Conservation (phyloP, 1,140 invertebrate species). For the Cydia pomonella region DNA sequence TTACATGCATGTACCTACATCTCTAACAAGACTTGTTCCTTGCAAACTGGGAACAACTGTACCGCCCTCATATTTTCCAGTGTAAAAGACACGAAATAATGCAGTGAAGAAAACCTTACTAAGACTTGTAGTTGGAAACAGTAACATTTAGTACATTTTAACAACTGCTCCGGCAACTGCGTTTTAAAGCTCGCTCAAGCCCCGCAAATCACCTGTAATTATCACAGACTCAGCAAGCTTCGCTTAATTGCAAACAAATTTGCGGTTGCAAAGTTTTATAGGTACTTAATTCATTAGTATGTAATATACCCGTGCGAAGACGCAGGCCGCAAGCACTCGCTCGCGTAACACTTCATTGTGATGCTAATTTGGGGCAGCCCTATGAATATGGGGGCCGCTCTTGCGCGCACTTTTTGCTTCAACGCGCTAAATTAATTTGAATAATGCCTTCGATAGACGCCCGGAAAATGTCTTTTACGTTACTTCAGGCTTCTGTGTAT, state of each 20-base stretch:
- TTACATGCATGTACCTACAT: neutral
- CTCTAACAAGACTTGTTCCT: neutral
- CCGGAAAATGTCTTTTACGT: slow-evolving; percentile 73
- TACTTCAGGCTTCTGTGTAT: slow-evolving; percentile 38
- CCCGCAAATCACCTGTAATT: slow-evolving; percentile 33
- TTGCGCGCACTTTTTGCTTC: slow-evolving; percentile 74
- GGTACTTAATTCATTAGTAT: slow-evolving; percentile 67
- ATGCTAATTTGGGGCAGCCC: slow-evolving; percentile 76
- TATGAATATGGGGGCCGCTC: slow-evolving; percentile 73
- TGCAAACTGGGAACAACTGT: neutral
- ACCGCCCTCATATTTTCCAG: neutral
- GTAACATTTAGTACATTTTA: slow-evolving; percentile 20
- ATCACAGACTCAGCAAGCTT: slow-evolving; percentile 42
- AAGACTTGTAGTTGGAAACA: slow-evolving; percentile 14
- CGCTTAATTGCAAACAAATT: slow-evolving; percentile 61
- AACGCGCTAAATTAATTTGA: slow-evolving; percentile 77
- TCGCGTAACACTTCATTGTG: slow-evolving; percentile 76
- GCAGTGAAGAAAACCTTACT: neutral
- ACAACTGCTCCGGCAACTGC: slow-evolving; percentile 16
- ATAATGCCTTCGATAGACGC: slow-evolving; percentile 75
- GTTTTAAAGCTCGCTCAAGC: slow-evolving; percentile 25
- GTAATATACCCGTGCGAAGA: slow-evolving; percentile 70
- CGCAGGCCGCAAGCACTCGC: slow-evolving; percentile 69
- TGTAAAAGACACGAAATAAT: slow-evolving; percentile 13
- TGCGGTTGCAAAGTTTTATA: slow-evolving; percentile 60